phyloP scores from a whole-genome alignment of 2,888 invertebrate species.

The Endotricha flammealis region DNA sequence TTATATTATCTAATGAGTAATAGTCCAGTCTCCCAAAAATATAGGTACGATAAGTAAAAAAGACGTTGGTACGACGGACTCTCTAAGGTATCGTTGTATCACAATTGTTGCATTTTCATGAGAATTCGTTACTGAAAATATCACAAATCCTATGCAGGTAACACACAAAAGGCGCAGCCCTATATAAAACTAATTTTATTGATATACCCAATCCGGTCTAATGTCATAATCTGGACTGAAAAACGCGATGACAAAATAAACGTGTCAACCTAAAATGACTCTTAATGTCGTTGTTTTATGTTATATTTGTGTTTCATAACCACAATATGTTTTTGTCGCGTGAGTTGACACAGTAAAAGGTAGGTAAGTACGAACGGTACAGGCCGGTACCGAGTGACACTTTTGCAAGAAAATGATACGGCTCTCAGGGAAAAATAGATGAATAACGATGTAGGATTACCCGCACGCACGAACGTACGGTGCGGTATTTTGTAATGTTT shows the following conservation, averaged over 20 bases:
- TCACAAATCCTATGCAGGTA: neutral
- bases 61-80: no score
- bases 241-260: conserved; percentile 21
- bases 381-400: conserved; percentile 41
- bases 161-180: conserved; percentile 1
- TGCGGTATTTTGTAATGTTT: conserved; percentile 1
- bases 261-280: conserved; percentile 11
- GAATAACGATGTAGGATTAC: conserved; percentile 7
- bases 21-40: no score
- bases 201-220: conserved; percentile 17
- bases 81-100: no score
- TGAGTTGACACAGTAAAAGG: conserved; percentile 31
- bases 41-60: no score
- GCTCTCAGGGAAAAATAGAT: conserved; percentile 5
- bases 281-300: neutral
- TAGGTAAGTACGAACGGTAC: conserved; percentile 29
- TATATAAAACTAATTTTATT: conserved; percentile 13
- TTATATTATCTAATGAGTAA: no score
- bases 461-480: conserved; percentile 7
- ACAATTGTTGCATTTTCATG: no score
- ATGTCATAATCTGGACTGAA: conserved; percentile 28
- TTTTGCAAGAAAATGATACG: conserved; percentile 14
- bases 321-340: conserved; percentile 23
- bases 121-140: no score
- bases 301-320: conserved; percentile 8